Conservation (phyloP, 2,888 invertebrate genomes). For the Cryptophagus acutangulus region DNA sequence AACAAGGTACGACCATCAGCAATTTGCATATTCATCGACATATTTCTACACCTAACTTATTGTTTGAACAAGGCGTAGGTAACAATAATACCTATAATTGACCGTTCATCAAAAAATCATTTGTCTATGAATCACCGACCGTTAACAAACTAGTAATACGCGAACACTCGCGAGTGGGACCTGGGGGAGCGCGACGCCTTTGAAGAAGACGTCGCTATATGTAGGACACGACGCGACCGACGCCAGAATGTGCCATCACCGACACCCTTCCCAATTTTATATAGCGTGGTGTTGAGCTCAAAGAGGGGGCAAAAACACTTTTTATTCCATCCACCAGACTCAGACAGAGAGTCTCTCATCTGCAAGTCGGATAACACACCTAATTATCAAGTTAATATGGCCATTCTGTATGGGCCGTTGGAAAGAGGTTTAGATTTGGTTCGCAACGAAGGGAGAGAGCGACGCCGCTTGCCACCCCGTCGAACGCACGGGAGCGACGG, state of each 20-base stretch:
- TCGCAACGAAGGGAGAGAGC: conserved; percentile 47
- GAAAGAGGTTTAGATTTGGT: conserved; percentile 51
- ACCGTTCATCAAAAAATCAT: too few species aligned
- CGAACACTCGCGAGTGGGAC: conserved; percentile 28
- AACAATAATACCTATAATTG: not conserved
- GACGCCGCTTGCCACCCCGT: conserved; percentile 31
- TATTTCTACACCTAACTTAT: conserved; percentile 1
- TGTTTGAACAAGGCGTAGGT: not conserved
- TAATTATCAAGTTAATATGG: conserved; percentile 89
- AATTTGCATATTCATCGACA: conserved; percentile 1
- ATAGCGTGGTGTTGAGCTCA: conserved; percentile 45
- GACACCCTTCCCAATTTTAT: conserved; percentile 51
- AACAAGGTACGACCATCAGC: too few species aligned
- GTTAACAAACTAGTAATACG: too few species aligned
- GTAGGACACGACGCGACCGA: conserved; percentile 38
- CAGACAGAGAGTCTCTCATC: conserved; percentile 74
- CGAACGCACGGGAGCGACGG: conserved; percentile 30
- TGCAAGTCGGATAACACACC: conserved; percentile 86
- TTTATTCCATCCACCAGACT: conserved; percentile 67
- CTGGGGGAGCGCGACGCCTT: conserved; percentile 33
- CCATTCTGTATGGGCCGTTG: conserved; percentile 63
- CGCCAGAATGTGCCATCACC: conserved; percentile 49
- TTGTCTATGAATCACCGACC: too few species aligned
- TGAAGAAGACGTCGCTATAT: conserved; percentile 23
- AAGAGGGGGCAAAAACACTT: conserved; percentile 62